A percentile compares a stretch with the other conserved stretches of the same genome.
These are phyloP conservation scores for Ceratosolen fusciceps DNA, from an alignment of 1,140 invertebrate species.

Conservation along the genomic window DNA sequence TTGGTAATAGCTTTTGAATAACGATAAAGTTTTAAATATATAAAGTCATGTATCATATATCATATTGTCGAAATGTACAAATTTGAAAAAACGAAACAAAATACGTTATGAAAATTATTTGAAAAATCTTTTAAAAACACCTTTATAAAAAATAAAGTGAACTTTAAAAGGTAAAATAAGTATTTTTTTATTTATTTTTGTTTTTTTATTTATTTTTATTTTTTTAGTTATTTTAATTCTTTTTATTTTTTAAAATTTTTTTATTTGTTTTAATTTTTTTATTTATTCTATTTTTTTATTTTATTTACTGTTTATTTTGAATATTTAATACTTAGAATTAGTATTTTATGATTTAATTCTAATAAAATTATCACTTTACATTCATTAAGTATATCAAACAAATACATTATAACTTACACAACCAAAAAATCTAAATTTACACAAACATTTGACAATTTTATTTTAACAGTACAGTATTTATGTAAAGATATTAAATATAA, in stretches of 20 bases:
- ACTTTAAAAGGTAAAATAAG: constrained; percentile 44
- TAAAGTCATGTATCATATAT: constrained; percentile 45
- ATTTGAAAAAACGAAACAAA: constrained; percentile 17
- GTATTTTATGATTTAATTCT: no score
- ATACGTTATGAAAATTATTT: constrained; percentile 15
- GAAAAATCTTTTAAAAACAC: constrained; percentile 21
- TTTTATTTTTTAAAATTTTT: constrained; percentile 37
- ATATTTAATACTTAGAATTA: neutral
- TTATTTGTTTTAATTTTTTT: constrained; percentile 45
- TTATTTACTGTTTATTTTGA: constrained; percentile 15
- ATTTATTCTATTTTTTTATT: constrained; percentile 4
- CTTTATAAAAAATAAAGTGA: constrained; percentile 45
- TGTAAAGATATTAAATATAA: no score
- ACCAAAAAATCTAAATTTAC: no score
- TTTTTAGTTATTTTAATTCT: constrained; percentile 3
- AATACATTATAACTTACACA: no score
- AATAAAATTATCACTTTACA: no score
- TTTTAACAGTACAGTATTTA: no score
- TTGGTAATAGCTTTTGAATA: neutral
- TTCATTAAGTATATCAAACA: no score
- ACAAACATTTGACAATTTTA: no score
- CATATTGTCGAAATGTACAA: constrained; percentile 37
- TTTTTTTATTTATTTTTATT: constrained; percentile 14
- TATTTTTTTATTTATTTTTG: constrained; percentile 48
- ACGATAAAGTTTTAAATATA: constrained; percentile 3